These are phyloP conservation scores for Numida meleagris DNA, from an alignment of 2,113 vertebrate genomes.

Conservation along the genomic window DNA sequence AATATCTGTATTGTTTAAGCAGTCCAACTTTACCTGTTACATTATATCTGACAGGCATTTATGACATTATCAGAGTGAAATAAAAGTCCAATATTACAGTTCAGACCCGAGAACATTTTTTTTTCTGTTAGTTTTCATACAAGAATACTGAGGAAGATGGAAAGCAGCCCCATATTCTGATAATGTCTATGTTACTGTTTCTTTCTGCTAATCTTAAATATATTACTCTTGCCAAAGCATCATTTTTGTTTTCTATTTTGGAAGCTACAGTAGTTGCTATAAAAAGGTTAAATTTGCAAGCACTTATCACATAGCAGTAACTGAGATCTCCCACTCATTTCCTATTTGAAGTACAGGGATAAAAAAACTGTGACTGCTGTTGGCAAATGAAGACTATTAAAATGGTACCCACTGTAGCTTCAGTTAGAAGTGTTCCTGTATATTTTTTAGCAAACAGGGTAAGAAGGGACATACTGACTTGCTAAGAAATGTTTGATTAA, in stretches of 20 bases:
- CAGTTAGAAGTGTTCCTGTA: conserved; percentile 24
- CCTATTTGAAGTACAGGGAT: conserved; percentile 59
- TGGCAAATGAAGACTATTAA: conserved; percentile 65
- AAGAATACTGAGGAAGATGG: not conserved
- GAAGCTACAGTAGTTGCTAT: conserved; percentile 66
- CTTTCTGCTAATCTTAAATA: conserved; percentile 41
- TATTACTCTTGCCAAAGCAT: conserved; percentile 55
- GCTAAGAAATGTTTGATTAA: conserved; percentile 37
- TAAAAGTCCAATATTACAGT: not conserved
- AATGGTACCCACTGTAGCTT: conserved; percentile 15
- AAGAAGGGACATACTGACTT: conserved; percentile 12
- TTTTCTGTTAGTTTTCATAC: not conserved
- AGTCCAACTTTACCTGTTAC: not conserved
- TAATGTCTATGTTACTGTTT: conserved; percentile 24
- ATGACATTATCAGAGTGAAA: not conserved
- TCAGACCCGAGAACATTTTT: not conserved
- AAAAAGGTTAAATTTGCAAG: conserved; percentile 72
- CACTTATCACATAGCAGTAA: conserved; percentile 65
- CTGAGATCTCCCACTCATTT: conserved; percentile 70
- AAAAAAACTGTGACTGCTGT: conserved; percentile 40
- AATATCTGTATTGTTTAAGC: not conserved
- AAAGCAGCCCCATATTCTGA: conserved; percentile 5
- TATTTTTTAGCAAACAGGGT: not conserved
- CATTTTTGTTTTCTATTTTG: conserved; percentile 71
- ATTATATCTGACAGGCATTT: not conserved